Base-by-base conservation (phyloP, 37 sponge, comb jelly and placozoan species). In the Ianthella basta region DNA sequence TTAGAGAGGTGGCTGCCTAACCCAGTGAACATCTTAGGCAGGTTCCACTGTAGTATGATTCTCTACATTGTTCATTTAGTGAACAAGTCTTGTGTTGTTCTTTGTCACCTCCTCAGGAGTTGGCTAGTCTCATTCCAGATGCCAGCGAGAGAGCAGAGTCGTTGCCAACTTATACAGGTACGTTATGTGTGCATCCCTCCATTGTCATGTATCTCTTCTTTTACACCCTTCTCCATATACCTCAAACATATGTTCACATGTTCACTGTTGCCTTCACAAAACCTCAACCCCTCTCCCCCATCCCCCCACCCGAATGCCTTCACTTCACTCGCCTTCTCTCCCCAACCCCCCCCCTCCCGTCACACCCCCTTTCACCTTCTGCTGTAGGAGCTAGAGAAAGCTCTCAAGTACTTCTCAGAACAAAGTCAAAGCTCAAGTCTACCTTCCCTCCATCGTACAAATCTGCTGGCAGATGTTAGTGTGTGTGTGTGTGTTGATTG, bases 71-170 rank as follows among this genome's bases (percentile, higher is more conserved):
- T n/a, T n/a, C 73, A 29, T 29, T 16, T 72, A 10, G 3, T 29
- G 23, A 8, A 5, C 56, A 38, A 23, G 18, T 84, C 4, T 27
- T 30, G n/a, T 35, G 21, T 23, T 69, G 56, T 13, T 13, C 41
- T 56, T 59, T 68, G 65, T 29, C 8, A 10, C 5, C 50, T 44
- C 50, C 50, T 44, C 57, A 92, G 92, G 86, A 88, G n/a, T 36
- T 92, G 60, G 92, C 92, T 32, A 61, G 40, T 29, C 82, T 92
- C 27, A 83, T 92, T 29, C 92, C 92, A 27, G 92, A 92, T 41
- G 73, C 86, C 33, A 73, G 41, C 30, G 60, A 86, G 13, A 63
- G 86, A 53, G 41, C 73, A 3, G 86, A 86, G 21, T 82, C 61
- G 27, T 5, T 88, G 14, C 89, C 92, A 19, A n/a, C 86, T 30